These are phyloP conservation scores for Hermodice carunculata DNA, from an alignment of 2,888 invertebrate species.

Conservation along the genomic window DNA sequence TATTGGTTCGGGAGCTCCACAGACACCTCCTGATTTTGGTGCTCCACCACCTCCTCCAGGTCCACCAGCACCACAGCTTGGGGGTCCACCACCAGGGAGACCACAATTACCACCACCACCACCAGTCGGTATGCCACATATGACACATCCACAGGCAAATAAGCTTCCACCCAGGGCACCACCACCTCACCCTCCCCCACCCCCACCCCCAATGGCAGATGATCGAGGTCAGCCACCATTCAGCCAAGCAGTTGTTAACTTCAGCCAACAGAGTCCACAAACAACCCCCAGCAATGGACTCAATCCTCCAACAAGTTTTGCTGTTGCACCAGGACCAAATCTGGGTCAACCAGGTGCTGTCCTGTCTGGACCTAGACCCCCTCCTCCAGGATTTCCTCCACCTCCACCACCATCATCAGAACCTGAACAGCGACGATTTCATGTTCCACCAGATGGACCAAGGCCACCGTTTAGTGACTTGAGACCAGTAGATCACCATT, in stretches of 20 bases:
- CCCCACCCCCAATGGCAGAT: not conserved
- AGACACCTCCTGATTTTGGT: not conserved
- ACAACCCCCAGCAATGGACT: not conserved
- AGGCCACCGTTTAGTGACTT: not conserved
- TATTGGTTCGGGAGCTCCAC: not conserved
- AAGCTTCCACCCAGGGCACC: conserved; percentile 9
- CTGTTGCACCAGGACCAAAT: not conserved
- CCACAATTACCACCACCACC: not conserved
- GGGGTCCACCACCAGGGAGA: not conserved
- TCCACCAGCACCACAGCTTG: conserved; percentile 12
- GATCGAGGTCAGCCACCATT: not conserved
- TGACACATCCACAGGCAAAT: conserved; percentile 5
- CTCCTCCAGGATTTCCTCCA: not conserved
- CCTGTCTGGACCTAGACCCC: not conserved
- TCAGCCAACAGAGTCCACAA: not conserved
- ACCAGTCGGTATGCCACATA: conserved; percentile 12
- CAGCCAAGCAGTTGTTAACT: too few species aligned
- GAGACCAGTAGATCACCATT: too few species aligned
- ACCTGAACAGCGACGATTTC: too few species aligned
- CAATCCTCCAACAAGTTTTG: not conserved
- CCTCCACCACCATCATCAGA: not conserved
- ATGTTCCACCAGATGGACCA: too few species aligned
- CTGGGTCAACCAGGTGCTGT: not conserved
- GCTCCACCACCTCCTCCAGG: conserved; percentile 1
- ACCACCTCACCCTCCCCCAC: not conserved